Base-by-base conservation (phyloP, 2,888 invertebrate genomes). In the Erpobdella octoculata region DNA sequence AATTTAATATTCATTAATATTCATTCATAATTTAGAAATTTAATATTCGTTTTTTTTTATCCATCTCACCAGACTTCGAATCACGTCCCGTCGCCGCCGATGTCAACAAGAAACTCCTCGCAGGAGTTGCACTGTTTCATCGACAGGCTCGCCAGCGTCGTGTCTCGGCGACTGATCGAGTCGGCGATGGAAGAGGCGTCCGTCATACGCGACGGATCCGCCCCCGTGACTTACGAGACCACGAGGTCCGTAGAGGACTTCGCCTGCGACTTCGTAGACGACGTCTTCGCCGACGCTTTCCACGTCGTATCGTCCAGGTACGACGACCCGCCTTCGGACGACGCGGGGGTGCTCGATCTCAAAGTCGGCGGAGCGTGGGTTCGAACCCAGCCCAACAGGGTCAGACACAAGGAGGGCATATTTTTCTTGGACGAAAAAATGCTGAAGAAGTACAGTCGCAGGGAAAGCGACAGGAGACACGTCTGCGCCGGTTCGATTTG, bases 201-300 rank as follows among this genome's bases (percentile, higher is more conserved):
- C 21, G 15, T 25, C 4, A 6, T 1, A 5, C 5, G 1, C 18
- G n/a, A 28, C 21, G 53, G 53, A 8, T n/a, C 53, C 21, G 8
- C 18, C 53, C 28, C 53, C 53, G 8, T 53, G 9, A 6, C 53
- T 9, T 53, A 53, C 15, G 53, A 53, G 28, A 53, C 53, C 18
- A 21, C 53, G 8, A 53, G 28, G 53, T 53, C 53, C 28, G 25
- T 68, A 28, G 48, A 68, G 18, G 68, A 68, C 0, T 68, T 68
- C 21, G 68, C 53, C 18, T 35, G 48, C 9, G 48, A 46, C 53
- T 68, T 68, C 33, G 35, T 68, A 9, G 53, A 48, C 41, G 53
- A 35, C 1, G n/a, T 68, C 46, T 68, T 68, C 33, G 33, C 48
- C 25, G 68, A 68, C 21, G 68, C 68, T 28, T 33, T 68, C 33